These are phyloP conservation scores for Hylaea fasciaria DNA, from an alignment of 2,888 invertebrate species.

Conservation along the genomic window DNA sequence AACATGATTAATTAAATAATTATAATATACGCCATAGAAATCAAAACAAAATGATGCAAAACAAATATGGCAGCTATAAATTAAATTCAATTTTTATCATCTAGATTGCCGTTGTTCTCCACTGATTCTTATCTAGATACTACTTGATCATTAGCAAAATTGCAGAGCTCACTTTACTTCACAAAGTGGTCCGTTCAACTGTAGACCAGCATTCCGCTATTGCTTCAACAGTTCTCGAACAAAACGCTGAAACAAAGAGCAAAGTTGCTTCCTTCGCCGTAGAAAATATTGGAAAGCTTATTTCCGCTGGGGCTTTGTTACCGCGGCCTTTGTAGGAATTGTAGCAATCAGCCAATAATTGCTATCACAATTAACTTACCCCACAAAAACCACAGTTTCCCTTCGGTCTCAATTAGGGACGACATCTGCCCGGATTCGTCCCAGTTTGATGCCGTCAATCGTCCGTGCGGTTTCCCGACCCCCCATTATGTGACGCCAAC, in stretches of 20 bases:
- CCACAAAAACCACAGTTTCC: slow-evolving; percentile 25
- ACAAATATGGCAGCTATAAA: no score
- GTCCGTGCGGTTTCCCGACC: slow-evolving; percentile 13
- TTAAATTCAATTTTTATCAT: no score
- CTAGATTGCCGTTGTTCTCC: no score
- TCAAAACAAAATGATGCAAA: no score
- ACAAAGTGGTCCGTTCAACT: slow-evolving; percentile 8
- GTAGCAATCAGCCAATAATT: slow-evolving; percentile 27
- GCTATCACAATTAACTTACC: slow-evolving; percentile 30
- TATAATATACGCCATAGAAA: no score
- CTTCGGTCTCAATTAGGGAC: slow-evolving; percentile 30
- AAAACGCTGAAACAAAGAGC: slow-evolving; percentile 10
- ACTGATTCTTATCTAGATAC: no score
- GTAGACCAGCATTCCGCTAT: slow-evolving; percentile 2
- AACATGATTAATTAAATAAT: no score
- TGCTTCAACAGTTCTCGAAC: slow-evolving; percentile 1
- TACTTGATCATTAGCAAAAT: neutral
- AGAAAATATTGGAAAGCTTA: slow-evolving; percentile 21
- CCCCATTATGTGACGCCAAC: slow-evolving; percentile 23
- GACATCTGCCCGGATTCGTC: slow-evolving; percentile 21
- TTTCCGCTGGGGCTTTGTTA: slow-evolving; percentile 16
- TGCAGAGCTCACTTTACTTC: neutral
- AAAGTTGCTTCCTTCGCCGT: slow-evolving; percentile 3
- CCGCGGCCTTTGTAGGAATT: slow-evolving; percentile 19
- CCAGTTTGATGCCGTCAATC: slow-evolving; percentile 23